phyloP scores from a whole-genome alignment of 1,140 invertebrate species.

The Drosophila athabasca region DNA sequence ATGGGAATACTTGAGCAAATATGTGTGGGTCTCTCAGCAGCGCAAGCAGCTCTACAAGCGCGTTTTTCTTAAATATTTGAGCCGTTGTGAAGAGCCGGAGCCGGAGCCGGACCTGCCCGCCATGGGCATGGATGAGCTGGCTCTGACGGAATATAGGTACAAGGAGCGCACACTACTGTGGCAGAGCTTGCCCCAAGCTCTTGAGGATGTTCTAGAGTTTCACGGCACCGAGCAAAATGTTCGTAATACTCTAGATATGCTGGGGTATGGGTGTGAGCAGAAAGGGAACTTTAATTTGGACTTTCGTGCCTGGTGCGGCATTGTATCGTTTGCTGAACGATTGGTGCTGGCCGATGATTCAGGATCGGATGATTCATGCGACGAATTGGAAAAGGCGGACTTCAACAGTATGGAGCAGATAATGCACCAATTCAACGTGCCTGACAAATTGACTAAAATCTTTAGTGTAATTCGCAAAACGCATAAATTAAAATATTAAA shows the following conservation, averaged over 20 bases:
- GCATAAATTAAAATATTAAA: conserved; percentile 62
- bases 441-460: conserved; percentile 54
- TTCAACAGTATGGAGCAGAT: conserved; percentile 78
- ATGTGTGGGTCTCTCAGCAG: conserved; percentile 85
- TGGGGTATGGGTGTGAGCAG: conserved; percentile 60
- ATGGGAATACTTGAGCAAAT: conserved; percentile 85
- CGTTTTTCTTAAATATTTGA: conserved; percentile 74
- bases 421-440: conserved; percentile 55
- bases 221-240: conserved; percentile 76
- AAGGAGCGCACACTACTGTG: conserved; percentile 68
- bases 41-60: conserved; percentile 85
- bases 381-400: conserved; percentile 80
- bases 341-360: conserved; percentile 80
- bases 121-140: conserved; percentile 53
- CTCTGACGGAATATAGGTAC: conserved; percentile 62
- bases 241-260: conserved; percentile 42
- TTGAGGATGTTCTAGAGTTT: conserved; percentile 79
- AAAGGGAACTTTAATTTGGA: conserved; percentile 61
- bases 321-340: conserved; percentile 86
- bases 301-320: conserved; percentile 86
- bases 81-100: conserved; percentile 62
- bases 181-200: conserved; percentile 62
- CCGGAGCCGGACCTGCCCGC: conserved; percentile 46
- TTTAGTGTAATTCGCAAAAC: conserved; percentile 69
- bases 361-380: conserved; percentile 73